Percentiles rank a stretch among this genome's conserved stretches.
phyloP scores from a whole-genome alignment of 2,888 invertebrate species.

The Selenia dentaria region DNA sequence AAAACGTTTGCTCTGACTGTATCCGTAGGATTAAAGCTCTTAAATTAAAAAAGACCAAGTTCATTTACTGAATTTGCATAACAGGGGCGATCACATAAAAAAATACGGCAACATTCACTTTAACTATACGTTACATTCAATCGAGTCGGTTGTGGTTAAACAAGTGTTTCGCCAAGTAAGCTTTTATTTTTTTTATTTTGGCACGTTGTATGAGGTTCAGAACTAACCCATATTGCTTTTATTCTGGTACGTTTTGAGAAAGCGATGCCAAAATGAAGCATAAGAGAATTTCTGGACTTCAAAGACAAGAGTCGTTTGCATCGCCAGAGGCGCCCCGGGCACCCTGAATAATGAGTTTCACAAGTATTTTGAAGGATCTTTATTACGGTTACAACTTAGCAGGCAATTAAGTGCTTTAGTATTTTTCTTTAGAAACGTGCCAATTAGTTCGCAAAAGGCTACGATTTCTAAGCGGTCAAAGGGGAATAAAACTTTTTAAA shows the following conservation, averaged over 20 bases:
- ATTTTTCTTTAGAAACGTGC: slow-evolving; percentile 46
- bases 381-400: slow-evolving; percentile 52
- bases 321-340: slow-evolving; percentile 37
- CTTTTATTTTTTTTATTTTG: too few species aligned
- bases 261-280: slow-evolving; percentile 41
- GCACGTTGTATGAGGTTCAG: too few species aligned
- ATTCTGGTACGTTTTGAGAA: slow-evolving; percentile 30
- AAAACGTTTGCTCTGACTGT: slow-evolving; percentile 57
- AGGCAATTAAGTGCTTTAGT: slow-evolving; percentile 53
- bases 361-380: slow-evolving; percentile 57
- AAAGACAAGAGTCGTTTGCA: slow-evolving; percentile 43
- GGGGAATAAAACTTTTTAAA: slow-evolving; percentile 14
- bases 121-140: slow-evolving; percentile 34
- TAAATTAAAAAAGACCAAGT: slow-evolving; percentile 54
- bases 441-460: slow-evolving; percentile 43
- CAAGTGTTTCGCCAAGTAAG: slow-evolving; percentile 39
- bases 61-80: slow-evolving; percentile 50
- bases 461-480: slow-evolving; percentile 33
- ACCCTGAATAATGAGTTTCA: slow-evolving; percentile 55
- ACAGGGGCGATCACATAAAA: slow-evolving; percentile 37
- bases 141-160: slow-evolving; percentile 31
- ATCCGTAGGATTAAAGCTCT: slow-evolving; percentile 57
- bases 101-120: slow-evolving; percentile 27
- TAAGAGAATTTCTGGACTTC: slow-evolving; percentile 39
- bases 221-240: slow-evolving; percentile 27